Evolutionary conservation across 1,140 invertebrate genomes (phyloP).

Genomic region (Ceratina japonica): DNA sequence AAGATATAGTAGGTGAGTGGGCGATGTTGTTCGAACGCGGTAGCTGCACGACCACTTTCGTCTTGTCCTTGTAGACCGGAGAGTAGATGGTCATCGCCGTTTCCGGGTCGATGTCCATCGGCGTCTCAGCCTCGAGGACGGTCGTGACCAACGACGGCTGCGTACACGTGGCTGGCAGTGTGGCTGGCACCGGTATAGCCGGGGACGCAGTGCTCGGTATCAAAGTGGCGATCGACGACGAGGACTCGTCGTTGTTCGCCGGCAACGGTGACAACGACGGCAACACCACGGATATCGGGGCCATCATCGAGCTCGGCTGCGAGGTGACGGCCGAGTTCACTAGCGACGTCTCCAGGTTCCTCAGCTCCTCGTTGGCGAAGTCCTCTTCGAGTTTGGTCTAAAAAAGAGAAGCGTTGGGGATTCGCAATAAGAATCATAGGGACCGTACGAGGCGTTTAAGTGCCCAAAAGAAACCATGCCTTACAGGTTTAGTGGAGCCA

Average conservation of each 20-base stretch:
- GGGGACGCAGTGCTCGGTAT: conserved; percentile 58
- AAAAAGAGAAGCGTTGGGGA: conserved; percentile 63
- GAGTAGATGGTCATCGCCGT: conserved; percentile 64
- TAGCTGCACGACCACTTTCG: conserved; percentile 67
- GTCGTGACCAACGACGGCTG: conserved; percentile 46
- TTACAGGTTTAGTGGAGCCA: conserved; percentile 80
- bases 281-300: conserved; percentile 72
- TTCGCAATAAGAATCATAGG: conserved; percentile 52
- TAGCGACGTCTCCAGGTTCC: conserved; percentile 64
- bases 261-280: conserved; percentile 73
- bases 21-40: conserved; percentile 60
- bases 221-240: conserved; percentile 58
- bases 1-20: conserved; percentile 57
- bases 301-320: conserved; percentile 64
- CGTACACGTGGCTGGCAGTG: conserved; percentile 56
- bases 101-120: conserved; percentile 66
- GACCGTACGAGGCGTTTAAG: conserved; percentile 52
- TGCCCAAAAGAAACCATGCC: conserved; percentile 79
- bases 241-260: conserved; percentile 42
- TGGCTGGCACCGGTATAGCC: conserved; percentile 51
- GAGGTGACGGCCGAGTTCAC: conserved; percentile 46
- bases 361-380: conserved; percentile 74
- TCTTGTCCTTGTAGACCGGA: conserved; percentile 71
- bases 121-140: conserved; percentile 66
- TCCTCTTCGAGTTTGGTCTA: conserved; percentile 77